A percentile compares a stretch with the other conserved stretches of the same genome.
Evolutionary conservation across 2,888 invertebrate species (phyloP).

Genomic region (Leucophenga maculata): DNA sequence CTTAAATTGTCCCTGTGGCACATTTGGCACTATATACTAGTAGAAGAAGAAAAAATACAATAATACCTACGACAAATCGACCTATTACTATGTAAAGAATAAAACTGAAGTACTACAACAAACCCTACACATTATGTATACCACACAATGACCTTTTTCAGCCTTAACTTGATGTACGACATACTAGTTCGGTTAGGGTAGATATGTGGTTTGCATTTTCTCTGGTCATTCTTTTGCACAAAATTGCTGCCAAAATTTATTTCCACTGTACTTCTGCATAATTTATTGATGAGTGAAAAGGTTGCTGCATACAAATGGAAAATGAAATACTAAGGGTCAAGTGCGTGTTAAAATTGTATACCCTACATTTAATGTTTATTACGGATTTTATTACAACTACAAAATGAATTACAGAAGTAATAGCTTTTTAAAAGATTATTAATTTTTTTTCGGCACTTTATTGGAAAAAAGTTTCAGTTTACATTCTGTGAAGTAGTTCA

Average conservation of each 20-base stretch:
- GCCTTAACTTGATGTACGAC: not conserved
- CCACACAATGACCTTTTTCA: not conserved
- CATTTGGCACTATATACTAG: not conserved
- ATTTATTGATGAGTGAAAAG: constrained; percentile 7
- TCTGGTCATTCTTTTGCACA: not conserved
- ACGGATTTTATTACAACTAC: too few relatives aligned
- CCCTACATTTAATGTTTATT: too few relatives aligned
- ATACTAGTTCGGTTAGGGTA: too few relatives aligned
- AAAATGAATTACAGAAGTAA: too few relatives aligned
- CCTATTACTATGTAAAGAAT: too few relatives aligned
- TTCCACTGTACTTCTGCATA: not conserved
- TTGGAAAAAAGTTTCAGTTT: too few relatives aligned
- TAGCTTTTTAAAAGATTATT: too few relatives aligned
- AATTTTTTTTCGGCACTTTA: too few relatives aligned
- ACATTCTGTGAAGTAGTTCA: too few relatives aligned
- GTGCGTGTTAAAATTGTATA: not conserved
- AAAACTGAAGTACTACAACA: not conserved
- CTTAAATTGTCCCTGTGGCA: constrained; percentile 15
- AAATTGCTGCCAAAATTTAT: constrained; percentile 3
- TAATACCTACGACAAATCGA: too few relatives aligned
- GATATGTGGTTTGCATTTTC: not conserved
- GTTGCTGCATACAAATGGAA: too few relatives aligned
- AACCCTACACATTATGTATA: not conserved
- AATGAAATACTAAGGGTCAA: not conserved
- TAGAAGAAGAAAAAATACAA: not conserved